Conservation (phyloP, 2,888 invertebrate genomes). For the Cremastinae sp. region DNA sequence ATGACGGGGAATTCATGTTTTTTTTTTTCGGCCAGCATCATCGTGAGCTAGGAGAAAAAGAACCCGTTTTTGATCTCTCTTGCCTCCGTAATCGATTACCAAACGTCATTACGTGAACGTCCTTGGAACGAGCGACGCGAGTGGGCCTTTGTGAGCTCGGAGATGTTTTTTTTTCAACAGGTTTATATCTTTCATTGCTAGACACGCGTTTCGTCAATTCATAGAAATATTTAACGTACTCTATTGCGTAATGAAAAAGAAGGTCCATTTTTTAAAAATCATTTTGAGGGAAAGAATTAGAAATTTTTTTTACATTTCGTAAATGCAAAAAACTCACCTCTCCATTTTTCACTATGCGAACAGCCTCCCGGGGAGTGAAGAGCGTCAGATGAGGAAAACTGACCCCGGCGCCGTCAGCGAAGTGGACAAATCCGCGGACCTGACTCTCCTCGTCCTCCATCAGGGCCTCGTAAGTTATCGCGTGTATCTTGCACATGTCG, state of each 20-base stretch:
- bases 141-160: constrained; percentile 11
- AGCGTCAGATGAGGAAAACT: constrained; percentile 89
- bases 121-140: constrained; percentile 64
- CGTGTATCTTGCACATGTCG: constrained; percentile 90
- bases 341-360: constrained; percentile 90
- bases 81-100: constrained; percentile 59
- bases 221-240: too few relatives aligned
- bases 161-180: constrained; percentile 23
- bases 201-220: constrained; percentile 5
- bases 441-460: constrained; percentile 92
- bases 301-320: neutral
- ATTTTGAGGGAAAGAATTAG: too few relatives aligned
- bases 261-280: too few relatives aligned
- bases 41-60: constrained; percentile 24
- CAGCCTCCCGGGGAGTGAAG: constrained; percentile 89
- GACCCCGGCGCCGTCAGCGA: constrained; percentile 88
- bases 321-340: constrained; percentile 83
- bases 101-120: constrained; percentile 64
- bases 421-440: constrained; percentile 89
- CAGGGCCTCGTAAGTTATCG: constrained; percentile 88
- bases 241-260: neutral
- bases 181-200: neutral
- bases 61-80: constrained; percentile 34
- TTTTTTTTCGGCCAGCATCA: constrained; percentile 31
- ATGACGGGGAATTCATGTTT: constrained; percentile 23